phyloP scores from a whole-genome alignment of 1,140 invertebrate species.

The Hetaerina americana region DNA sequence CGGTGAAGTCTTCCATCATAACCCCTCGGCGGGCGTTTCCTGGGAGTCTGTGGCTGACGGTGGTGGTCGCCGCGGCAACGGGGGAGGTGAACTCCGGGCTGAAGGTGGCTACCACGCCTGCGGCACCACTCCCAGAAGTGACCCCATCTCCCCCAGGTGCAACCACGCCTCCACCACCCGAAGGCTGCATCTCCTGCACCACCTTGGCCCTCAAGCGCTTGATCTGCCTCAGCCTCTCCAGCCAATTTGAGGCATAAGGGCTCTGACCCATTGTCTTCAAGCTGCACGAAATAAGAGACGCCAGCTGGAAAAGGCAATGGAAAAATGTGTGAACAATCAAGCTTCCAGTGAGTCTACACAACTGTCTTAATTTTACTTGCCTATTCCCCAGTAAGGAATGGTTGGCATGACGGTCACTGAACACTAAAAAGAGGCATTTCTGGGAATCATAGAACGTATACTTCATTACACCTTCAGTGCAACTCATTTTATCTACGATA shows the following conservation, averaged over 20 bases:
- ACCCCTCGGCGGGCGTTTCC: not conserved
- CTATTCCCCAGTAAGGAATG: too few relatives aligned
- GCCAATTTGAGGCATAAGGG: slow-evolving; percentile 89
- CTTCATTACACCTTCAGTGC: too few relatives aligned
- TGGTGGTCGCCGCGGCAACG: not conserved
- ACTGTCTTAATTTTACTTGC: too few relatives aligned
- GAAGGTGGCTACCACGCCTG: not conserved
- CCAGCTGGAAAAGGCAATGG: slow-evolving; percentile 48
- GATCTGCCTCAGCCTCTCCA: slow-evolving; percentile 77
- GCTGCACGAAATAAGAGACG: slow-evolving; percentile 69
- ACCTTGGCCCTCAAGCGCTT: slow-evolving; percentile 59
- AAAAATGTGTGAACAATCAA: too few relatives aligned
- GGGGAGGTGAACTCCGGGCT: not conserved
- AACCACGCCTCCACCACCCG: not conserved
- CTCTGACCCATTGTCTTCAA: slow-evolving; percentile 47
- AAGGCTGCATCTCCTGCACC: slow-evolving; percentile 15
- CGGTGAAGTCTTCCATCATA: not conserved
- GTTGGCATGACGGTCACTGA: too few relatives aligned
- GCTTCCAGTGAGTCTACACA: too few relatives aligned
- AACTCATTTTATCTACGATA: too few relatives aligned
- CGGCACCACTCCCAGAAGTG: not conserved
- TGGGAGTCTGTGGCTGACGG: not conserved
- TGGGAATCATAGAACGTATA: too few relatives aligned
- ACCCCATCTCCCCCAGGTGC: not conserved
- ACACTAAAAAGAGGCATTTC: too few relatives aligned